These are phyloP conservation scores for Sylvia borin DNA, from an alignment of 2,797 vertebrate species.

Conservation along the genomic window DNA sequence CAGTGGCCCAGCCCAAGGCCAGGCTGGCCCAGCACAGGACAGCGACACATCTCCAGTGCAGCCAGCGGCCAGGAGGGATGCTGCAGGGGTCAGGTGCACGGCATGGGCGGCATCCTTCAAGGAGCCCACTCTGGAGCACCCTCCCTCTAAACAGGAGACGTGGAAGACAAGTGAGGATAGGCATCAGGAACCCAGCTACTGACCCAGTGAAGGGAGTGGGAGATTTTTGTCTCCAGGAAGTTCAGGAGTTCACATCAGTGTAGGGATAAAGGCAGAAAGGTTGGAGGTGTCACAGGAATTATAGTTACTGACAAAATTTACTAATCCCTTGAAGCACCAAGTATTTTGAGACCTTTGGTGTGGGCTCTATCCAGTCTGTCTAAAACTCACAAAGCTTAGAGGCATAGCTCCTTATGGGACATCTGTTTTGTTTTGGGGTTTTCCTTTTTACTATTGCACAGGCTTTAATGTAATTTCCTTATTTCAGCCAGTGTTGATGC, in stretches of 20 bases:
- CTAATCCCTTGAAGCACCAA: not conserved
- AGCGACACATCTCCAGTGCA: fast-evolving
- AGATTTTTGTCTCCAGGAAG: not conserved
- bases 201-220: too few relatives aligned
- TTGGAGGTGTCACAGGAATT: not conserved
- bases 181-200: not conserved
- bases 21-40: not conserved
- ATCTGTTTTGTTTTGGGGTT: not conserved
- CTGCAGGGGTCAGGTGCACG: fast-evolving
- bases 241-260: not conserved
- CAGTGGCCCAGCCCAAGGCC: not conserved
- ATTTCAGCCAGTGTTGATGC: not conserved
- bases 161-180: not conserved
- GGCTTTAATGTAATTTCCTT: not conserved
- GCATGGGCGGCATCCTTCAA: not conserved
- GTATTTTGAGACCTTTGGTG: not conserved
- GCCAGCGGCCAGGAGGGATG: not conserved
- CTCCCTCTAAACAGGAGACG: not conserved
- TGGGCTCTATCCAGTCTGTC: not conserved
- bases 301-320: not conserved
- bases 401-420: not conserved
- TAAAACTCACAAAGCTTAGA: not conserved
- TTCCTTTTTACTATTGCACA: not conserved
- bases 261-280: not conserved
- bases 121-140: not conserved